Percentiles rank a stretch among this genome's conserved stretches.
phyloP scores from a whole-genome alignment of 2,888 invertebrate species.

The Diarsia dahlii region DNA sequence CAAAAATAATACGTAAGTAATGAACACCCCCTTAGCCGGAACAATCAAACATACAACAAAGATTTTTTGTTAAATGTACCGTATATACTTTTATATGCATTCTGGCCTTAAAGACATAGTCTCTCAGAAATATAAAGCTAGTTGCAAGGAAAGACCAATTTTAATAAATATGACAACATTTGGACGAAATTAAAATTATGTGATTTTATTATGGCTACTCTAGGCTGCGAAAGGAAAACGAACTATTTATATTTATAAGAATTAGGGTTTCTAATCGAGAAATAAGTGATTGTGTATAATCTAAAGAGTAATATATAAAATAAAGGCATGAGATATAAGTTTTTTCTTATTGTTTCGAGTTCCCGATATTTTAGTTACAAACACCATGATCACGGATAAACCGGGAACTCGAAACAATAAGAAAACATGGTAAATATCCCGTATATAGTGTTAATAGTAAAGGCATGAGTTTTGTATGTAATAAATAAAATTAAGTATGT shows the following conservation, averaged over 20 bases:
- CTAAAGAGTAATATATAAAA: neutral
- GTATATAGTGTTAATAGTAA: too few relatives aligned
- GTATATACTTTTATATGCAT: too few relatives aligned
- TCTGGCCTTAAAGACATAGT: neutral
- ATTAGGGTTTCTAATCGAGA: constrained; percentile 14
- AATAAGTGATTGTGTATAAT: constrained; percentile 1
- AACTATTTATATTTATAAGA: neutral
- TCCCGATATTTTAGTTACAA: too few relatives aligned
- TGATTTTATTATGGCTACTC: neutral
- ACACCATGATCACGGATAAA: too few relatives aligned
- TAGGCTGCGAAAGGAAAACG: constrained; percentile 12
- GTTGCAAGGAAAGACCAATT: constrained; percentile 19
- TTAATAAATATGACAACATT: constrained; percentile 29
- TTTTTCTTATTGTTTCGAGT: too few relatives aligned
- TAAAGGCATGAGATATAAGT: too few relatives aligned
- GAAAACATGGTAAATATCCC: too few relatives aligned
- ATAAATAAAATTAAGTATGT: constrained; percentile 5
- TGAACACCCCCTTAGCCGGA: neutral
- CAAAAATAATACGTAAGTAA: too few relatives aligned
- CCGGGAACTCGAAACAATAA: too few relatives aligned
- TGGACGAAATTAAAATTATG: neutral
- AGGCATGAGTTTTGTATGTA: neutral
- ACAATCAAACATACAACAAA: neutral
- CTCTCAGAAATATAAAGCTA: neutral
- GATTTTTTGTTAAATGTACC: neutral